Evolutionary conservation across 64 coral and sea anemone species (phyloP).

Genomic region (Astreopora myriophthalma): DNA sequence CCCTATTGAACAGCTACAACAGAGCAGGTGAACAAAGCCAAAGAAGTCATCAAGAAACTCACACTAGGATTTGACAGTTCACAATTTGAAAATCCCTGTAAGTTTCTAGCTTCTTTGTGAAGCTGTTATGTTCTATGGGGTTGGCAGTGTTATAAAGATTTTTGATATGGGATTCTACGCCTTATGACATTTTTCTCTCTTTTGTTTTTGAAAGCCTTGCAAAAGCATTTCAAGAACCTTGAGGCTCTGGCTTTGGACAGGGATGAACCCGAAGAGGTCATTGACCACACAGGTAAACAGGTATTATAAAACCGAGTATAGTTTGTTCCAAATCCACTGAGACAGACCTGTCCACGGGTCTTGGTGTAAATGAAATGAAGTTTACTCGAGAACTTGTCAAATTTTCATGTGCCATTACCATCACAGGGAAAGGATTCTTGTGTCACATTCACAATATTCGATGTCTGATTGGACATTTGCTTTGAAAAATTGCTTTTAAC

Average conservation of each 20-base stretch:
- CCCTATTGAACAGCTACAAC: constrained; percentile 63
- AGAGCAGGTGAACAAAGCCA: constrained; percentile 92
- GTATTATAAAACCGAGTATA: not conserved
- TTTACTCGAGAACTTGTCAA: too few species aligned
- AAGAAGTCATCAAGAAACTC: constrained; percentile 90
- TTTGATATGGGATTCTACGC: not conserved
- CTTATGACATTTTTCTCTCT: not conserved
- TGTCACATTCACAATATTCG: too few species aligned
- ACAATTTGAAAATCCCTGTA: constrained; percentile 98
- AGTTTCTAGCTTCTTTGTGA: not conserved
- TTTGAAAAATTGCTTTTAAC: too few species aligned
- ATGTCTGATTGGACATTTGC: too few species aligned
- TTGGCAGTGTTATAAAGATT: not conserved
- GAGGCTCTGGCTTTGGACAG: constrained; percentile 91
- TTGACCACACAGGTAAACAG: constrained; percentile 76
- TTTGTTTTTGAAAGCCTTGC: constrained; percentile 63
- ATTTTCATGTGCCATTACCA: too few species aligned
- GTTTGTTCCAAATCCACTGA: too few species aligned
- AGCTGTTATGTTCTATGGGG: not conserved
- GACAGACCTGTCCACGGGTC: too few species aligned
- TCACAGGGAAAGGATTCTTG: too few species aligned
- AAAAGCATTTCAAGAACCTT: constrained; percentile 94
- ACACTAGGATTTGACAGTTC: constrained; percentile 72
- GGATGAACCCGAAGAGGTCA: constrained; percentile 88
- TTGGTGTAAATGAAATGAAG: too few species aligned